Base-by-base conservation (phyloP, 2,888 invertebrate species). In the Apamea anceps region DNA sequence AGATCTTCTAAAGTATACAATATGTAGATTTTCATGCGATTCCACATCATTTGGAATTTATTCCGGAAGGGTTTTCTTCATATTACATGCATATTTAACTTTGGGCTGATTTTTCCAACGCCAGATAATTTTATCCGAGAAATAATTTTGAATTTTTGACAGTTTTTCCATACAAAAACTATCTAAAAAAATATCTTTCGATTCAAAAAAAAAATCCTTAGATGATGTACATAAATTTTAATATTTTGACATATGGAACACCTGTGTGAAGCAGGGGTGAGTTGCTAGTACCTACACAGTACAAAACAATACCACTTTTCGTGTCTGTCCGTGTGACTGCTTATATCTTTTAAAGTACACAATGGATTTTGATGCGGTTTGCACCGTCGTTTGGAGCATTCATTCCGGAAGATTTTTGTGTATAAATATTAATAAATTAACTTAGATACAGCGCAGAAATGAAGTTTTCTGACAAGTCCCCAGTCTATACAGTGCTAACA, bases 401-500 rank as follows among this genome's bases (percentile, higher is more conserved):
- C 21, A 21, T 63, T 63, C 4, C 10, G 7, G 0, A 32, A 63
- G 3, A 2, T 63, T 32, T 32, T 0, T 63, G 21, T 7, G 4
- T n/a, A 28, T 28, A 4, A 18, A 63, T 18, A 48, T 48, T 42
- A 42, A 42, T 42, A 42, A 48, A 48, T 32, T 51, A 6, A 15
- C 25, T 51, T 32, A 7, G 28, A 48, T 28, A n/a, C n/a, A n/a
- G 48, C 21, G 13, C 7, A 51, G 13, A 25, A 13, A 21, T 32
- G 0, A 18, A 2, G 25, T 37, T 18, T 37, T n/a, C 12, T 25
- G 5, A 25, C 10, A 25, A 18, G 10, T 18, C 10, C 3, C 54
- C 15, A 51, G 25, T 81, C n/a, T 73, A 28, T 48, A 32, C n/a
- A 57, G 51, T 32, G 67, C 51, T n/a, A 51, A 51, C 42, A 60